Evolutionary conservation across 2,113 vertebrate species (phyloP).

Genomic region (Ramphastos sulfuratus): DNA sequence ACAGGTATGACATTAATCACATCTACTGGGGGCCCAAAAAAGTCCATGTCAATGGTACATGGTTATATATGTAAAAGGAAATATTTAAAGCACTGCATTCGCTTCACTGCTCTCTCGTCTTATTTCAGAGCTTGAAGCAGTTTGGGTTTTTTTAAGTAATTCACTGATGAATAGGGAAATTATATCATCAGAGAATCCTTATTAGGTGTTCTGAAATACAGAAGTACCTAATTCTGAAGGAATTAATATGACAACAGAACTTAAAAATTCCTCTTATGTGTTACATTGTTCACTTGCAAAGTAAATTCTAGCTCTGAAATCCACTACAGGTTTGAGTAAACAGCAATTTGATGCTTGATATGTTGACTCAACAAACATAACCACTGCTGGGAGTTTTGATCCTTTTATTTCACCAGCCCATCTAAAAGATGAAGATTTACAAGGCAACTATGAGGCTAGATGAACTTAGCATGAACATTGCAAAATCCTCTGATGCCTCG

Average conservation of each 20-base stretch:
- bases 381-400: neutral
- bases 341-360: neutral
- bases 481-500: neutral
- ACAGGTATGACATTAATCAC: constrained; percentile 80
- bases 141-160: neutral
- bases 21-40: neutral
- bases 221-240: neutral
- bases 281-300: neutral
- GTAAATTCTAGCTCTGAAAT: neutral
- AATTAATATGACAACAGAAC: neutral
- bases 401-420: neutral
- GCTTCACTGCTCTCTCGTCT: neutral
- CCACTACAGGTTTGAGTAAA: neutral
- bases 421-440: neutral
- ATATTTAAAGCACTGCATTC: neutral
- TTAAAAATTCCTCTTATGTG: neutral
- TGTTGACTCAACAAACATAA: neutral
- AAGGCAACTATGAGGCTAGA: neutral
- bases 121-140: neutral
- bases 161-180: neutral
- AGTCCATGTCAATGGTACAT: neutral
- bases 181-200: neutral
- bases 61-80: neutral
- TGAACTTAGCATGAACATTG: neutral
- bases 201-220: neutral